Conservation (phyloP, 2,113 vertebrate species). For the Hippopotamus amphibius region DNA sequence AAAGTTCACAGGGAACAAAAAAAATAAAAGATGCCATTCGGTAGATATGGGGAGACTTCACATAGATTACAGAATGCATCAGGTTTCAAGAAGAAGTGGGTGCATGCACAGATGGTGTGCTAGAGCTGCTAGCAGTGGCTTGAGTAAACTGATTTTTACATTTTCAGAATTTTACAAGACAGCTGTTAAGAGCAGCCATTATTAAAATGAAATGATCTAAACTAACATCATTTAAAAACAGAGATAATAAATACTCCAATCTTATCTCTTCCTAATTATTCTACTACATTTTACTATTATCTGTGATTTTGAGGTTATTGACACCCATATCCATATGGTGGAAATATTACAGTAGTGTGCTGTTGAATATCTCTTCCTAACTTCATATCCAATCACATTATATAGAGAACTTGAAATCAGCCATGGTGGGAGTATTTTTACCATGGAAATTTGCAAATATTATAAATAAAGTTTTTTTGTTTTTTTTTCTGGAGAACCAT, state of each 20-base stretch:
- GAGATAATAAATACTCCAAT: neutral
- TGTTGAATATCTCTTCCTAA: neutral
- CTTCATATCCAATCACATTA: neutral
- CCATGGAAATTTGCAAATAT: neutral
- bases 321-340: neutral
- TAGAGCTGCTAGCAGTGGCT: neutral
- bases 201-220: neutral
- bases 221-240: neutral
- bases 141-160: neutral
- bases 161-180: neutral
- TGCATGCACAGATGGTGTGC: accelerated
- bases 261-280: neutral
- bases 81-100: neutral
- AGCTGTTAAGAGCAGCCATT: neutral
- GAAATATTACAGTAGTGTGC: neutral
- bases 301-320: neutral
- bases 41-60: neutral
- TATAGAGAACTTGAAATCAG: neutral
- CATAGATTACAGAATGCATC: neutral
- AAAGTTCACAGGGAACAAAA: neutral
- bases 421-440: neutral
- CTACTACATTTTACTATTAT: neutral
- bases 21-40: neutral
- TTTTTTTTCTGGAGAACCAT: neutral
- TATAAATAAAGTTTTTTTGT: neutral